Evolutionary conservation across 35 echinoderm and acorn worm species (phyloP).

Genomic region (Acanthaster planci): DNA sequence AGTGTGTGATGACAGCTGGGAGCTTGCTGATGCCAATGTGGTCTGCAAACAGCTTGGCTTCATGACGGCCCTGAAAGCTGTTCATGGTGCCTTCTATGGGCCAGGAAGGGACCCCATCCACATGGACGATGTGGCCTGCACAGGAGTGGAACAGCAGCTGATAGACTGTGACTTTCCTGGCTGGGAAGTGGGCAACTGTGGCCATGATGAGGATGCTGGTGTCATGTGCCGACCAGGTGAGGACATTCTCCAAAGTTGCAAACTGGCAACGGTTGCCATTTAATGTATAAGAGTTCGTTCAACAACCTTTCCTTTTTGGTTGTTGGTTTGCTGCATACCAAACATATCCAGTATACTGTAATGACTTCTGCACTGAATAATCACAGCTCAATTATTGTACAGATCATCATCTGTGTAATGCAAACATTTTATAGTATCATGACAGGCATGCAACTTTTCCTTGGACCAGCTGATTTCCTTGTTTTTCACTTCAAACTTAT

Average conservation of each 20-base stretch:
- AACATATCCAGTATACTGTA: too few relatives aligned
- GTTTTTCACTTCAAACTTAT: too few relatives aligned
- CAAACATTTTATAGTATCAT: too few relatives aligned
- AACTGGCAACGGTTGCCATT: background rate
- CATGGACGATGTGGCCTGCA: slow-evolving; percentile 49
- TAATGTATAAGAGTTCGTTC: too few relatives aligned
- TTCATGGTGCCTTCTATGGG: background rate
- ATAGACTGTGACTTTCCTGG: slow-evolving; percentile 7
- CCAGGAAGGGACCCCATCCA: slow-evolving; percentile 8
- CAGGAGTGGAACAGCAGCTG: slow-evolving; percentile 22
- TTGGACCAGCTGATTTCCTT: too few relatives aligned
- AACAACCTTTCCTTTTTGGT: too few relatives aligned
- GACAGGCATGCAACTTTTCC: too few relatives aligned
- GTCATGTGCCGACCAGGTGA: slow-evolving; percentile 11
- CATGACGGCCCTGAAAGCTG: background rate
- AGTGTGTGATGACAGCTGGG: slow-evolving; percentile 16
- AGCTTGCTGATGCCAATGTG: background rate
- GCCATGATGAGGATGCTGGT: slow-evolving; percentile 48
- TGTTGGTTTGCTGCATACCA: too few relatives aligned
- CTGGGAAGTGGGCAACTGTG: slow-evolving; percentile 16
- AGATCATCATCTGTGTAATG: too few relatives aligned
- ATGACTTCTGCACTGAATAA: too few relatives aligned
- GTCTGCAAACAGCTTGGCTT: slow-evolving; percentile 40
- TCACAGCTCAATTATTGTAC: too few relatives aligned
- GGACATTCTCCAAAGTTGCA: background rate